These are phyloP conservation scores for Aegithalos caudatus DNA, from an alignment of 2,113 vertebrate species.

Conservation along the genomic window DNA sequence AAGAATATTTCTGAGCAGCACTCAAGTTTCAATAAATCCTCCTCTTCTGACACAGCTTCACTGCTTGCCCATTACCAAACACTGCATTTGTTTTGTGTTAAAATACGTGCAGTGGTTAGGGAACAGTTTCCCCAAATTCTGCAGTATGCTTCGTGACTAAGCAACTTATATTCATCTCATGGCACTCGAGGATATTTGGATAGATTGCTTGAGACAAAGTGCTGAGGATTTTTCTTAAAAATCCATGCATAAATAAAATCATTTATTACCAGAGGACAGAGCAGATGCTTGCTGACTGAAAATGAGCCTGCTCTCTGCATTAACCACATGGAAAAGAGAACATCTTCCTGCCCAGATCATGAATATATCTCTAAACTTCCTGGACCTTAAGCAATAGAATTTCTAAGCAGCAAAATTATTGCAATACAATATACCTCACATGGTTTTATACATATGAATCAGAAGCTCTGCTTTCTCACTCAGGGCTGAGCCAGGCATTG, in stretches of 20 bases:
- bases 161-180: background rate
- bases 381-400: background rate
- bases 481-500: background rate
- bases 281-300: conserved; percentile 32
- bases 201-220: background rate
- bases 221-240: conserved; percentile 9
- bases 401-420: background rate
- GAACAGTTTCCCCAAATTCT: background rate
- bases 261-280: conserved; percentile 20
- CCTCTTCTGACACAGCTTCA: background rate
- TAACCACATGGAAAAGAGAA: background rate
- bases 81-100: background rate
- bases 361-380: background rate
- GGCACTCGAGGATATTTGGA: background rate
- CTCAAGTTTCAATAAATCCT: background rate
- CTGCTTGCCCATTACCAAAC: background rate
- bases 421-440: background rate
- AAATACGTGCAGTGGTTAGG: background rate
- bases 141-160: background rate
- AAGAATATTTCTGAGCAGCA: background rate
- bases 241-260: conserved; percentile 20
- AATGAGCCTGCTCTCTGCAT: background rate
- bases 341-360: background rate
- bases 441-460: background rate
- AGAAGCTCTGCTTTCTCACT: background rate